These are phyloP conservation scores for Asteroscopus sphinx DNA, from an alignment of 2,888 invertebrate genomes.

Conservation along the genomic window DNA sequence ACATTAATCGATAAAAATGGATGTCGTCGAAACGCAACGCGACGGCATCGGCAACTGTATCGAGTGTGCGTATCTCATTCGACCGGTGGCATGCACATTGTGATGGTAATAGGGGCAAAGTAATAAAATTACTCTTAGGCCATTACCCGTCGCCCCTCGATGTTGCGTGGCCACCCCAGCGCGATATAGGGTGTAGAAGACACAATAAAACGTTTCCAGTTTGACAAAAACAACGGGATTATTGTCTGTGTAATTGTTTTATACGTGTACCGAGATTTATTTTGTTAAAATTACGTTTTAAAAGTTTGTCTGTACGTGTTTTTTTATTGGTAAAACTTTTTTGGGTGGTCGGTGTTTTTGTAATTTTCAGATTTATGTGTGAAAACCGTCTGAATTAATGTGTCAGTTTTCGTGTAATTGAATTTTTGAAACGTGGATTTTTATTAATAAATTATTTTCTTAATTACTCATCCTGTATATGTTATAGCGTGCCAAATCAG, in stretches of 20 bases:
- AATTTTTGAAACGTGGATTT: neutral
- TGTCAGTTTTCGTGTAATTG: neutral
- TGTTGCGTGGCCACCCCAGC: slow-evolving; percentile 68
- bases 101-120: slow-evolving; percentile 89
- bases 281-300: slow-evolving; percentile 54
- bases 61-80: slow-evolving; percentile 76
- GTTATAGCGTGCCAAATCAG: slow-evolving; percentile 84
- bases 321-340: slow-evolving; percentile 45
- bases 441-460: neutral
- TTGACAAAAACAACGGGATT: slow-evolving; percentile 81
- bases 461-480: slow-evolving; percentile 74
- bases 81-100: slow-evolving; percentile 86
- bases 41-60: slow-evolving; percentile 55
- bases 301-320: slow-evolving; percentile 33
- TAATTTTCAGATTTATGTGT: slow-evolving; percentile 14
- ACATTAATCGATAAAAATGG: slow-evolving; percentile 57
- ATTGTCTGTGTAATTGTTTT: slow-evolving; percentile 84
- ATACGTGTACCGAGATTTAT: slow-evolving; percentile 72
- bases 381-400: neutral
- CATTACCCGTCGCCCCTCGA: slow-evolving; percentile 85
- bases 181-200: slow-evolving; percentile 82
- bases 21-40: slow-evolving; percentile 47
- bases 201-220: slow-evolving; percentile 80
- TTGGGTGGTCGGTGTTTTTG: slow-evolving; percentile 13
- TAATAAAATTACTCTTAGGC: slow-evolving; percentile 90